Evolutionary conservation across 2,888 invertebrate species (phyloP).

Genomic region (Dioctria linearis): DNA sequence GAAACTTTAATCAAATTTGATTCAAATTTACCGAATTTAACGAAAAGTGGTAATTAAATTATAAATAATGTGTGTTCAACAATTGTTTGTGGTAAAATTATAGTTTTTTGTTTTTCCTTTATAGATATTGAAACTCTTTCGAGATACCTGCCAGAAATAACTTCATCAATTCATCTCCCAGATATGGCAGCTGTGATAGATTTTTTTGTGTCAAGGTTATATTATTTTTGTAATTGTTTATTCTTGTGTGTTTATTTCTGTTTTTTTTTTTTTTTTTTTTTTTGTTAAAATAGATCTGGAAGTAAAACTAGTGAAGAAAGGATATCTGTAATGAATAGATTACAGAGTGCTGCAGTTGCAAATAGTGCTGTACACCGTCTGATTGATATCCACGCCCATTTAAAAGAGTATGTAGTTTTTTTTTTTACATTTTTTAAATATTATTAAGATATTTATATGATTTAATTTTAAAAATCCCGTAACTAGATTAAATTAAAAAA

Average conservation of each 20-base stretch:
- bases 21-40: constrained; percentile 78
- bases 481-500: too few species aligned
- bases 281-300: constrained; percentile 50
- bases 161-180: constrained; percentile 77
- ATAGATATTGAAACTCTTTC: constrained; percentile 77
- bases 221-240: neutral
- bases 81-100: neutral
- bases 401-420: constrained; percentile 68
- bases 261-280: constrained; percentile 40
- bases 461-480: constrained; percentile 23
- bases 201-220: constrained; percentile 78
- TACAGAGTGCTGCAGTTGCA: constrained; percentile 49
- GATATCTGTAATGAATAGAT: constrained; percentile 53
- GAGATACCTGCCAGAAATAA: constrained; percentile 78
- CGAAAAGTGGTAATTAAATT: constrained; percentile 61
- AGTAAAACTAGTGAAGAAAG: constrained; percentile 53
- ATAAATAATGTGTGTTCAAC: neutral
- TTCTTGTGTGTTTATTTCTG: constrained; percentile 40
- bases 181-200: constrained; percentile 81
- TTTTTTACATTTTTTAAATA: too few species aligned
- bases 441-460: constrained; percentile 18
- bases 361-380: constrained; percentile 62
- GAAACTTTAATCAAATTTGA: constrained; percentile 86
- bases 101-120: constrained; percentile 35
- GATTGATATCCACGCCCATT: constrained; percentile 71